Evolutionary conservation across 2,888 invertebrate genomes (phyloP).

Genomic region (Eustalomyia histrio): DNA sequence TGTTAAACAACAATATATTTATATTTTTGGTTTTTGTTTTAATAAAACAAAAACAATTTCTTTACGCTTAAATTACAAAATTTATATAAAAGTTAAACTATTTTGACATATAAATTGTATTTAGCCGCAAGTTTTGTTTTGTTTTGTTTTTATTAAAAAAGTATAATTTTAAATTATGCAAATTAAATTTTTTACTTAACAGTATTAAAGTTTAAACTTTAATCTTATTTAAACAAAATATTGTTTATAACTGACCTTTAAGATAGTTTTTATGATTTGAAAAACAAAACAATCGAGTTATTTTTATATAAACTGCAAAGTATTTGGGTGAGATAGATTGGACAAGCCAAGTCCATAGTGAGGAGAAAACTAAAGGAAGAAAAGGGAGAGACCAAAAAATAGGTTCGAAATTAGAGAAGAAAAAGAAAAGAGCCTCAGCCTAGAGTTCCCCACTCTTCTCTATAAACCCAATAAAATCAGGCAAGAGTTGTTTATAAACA

Average conservation of each 20-base stretch:
- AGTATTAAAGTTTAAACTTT: constrained; percentile 1
- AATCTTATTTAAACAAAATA: not conserved
- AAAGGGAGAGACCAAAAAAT: no score
- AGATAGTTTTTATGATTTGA: not conserved
- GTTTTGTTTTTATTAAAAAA: not conserved
- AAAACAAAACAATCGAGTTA: not conserved
- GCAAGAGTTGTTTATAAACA: no score
- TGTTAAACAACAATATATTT: not conserved
- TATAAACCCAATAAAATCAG: no score
- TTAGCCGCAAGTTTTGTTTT: not conserved
- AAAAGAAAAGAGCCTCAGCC: no score
- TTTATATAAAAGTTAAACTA: not conserved
- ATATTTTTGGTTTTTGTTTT: not conserved
- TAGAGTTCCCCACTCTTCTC: no score
- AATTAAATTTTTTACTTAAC: not conserved
- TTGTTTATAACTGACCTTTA: not conserved
- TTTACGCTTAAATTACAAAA: constrained; percentile 20
- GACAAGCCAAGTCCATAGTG: no score
- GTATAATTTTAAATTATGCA: not conserved
- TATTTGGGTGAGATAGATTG: no score
- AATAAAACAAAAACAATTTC: not conserved
- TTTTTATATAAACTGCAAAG: not conserved
- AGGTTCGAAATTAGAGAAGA: no score
- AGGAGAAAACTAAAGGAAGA: no score
- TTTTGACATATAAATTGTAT: constrained; percentile 32